A percentile compares a stretch with the other conserved stretches of the same genome.
These are phyloP conservation scores for Drosophila mimica DNA, from an alignment of 2,888 invertebrate genomes.

Conservation along the genomic window DNA sequence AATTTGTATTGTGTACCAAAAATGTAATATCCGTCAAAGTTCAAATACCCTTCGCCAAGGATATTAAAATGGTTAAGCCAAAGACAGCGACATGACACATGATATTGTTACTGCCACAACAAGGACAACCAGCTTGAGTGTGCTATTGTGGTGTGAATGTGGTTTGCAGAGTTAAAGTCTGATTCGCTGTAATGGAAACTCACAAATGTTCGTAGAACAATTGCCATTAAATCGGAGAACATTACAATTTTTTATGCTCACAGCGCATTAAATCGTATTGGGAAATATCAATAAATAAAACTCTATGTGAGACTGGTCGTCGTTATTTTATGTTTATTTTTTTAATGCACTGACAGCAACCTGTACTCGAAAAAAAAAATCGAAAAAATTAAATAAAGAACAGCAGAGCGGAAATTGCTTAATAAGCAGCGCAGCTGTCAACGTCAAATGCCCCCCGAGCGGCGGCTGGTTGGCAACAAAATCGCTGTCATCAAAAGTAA, in stretches of 20 bases:
- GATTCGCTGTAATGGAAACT: conserved; percentile 54
- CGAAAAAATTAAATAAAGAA: conserved; percentile 12
- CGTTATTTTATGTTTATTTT: conserved; percentile 32
- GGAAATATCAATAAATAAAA: conserved; percentile 71
- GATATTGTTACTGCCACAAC: conserved; percentile 4
- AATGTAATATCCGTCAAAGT: conserved; percentile 3
- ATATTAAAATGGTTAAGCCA: conserved; percentile 14
- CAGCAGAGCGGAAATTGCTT: conserved; percentile 62
- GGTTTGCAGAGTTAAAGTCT: conserved; percentile 57
- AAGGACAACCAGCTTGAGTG: background rate
- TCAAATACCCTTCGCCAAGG: background rate
- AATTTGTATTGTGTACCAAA: background rate
- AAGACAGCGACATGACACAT: conserved; percentile 19
- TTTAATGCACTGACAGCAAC: conserved; percentile 19
- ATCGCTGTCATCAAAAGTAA: conserved; percentile 69
- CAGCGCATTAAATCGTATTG: conserved; percentile 44
- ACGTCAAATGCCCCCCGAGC: conserved; percentile 27
- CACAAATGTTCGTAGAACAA: conserved; percentile 43
- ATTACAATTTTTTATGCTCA: conserved; percentile 50
- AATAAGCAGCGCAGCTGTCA: conserved; percentile 75
- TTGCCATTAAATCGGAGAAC: conserved; percentile 62
- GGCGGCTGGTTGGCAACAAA: conserved; percentile 19
- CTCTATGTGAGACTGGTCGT: conserved; percentile 47
- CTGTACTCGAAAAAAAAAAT: conserved; percentile 21
- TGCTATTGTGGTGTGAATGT: background rate